These are phyloP conservation scores for Monomorium pharaonis DNA, from an alignment of 1,140 invertebrate species.

Conservation along the genomic window DNA sequence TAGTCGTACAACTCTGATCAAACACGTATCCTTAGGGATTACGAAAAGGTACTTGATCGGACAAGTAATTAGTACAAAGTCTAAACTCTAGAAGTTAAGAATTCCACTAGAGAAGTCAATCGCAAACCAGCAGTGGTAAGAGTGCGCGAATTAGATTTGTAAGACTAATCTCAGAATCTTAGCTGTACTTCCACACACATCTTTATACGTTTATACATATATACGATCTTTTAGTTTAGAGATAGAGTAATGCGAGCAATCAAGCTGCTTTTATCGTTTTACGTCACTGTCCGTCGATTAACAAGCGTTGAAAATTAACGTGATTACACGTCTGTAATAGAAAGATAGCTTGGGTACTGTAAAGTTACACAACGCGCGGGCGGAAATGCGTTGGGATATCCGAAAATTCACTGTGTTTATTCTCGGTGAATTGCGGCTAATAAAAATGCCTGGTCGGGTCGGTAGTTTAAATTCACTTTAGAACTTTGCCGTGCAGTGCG, in stretches of 20 bases:
- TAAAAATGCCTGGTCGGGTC: not conserved
- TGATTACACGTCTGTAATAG: not conserved
- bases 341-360: not conserved
- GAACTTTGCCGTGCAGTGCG: not conserved
- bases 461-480: conserved; percentile 27
- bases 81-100: not conserved
- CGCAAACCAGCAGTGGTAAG: not conserved
- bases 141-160: not conserved
- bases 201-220: not conserved
- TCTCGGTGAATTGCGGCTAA: conserved; percentile 1
- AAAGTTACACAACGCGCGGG: not conserved
- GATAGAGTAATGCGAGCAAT: not conserved
- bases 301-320: conserved; percentile 65
- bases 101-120: conserved; percentile 32
- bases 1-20: conserved; percentile 13
- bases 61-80: not conserved
- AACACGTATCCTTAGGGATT: not conserved
- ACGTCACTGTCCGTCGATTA: conserved; percentile 26
- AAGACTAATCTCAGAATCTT: not conserved
- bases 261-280: not conserved
- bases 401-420: conserved; percentile 13
- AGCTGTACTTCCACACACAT: conserved; percentile 16
- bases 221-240: not conserved
- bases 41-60: not conserved
- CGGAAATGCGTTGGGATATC: not conserved